Base-by-base conservation (phyloP, 2,888 invertebrate genomes). In the Pyrrhosoma nymphula region DNA sequence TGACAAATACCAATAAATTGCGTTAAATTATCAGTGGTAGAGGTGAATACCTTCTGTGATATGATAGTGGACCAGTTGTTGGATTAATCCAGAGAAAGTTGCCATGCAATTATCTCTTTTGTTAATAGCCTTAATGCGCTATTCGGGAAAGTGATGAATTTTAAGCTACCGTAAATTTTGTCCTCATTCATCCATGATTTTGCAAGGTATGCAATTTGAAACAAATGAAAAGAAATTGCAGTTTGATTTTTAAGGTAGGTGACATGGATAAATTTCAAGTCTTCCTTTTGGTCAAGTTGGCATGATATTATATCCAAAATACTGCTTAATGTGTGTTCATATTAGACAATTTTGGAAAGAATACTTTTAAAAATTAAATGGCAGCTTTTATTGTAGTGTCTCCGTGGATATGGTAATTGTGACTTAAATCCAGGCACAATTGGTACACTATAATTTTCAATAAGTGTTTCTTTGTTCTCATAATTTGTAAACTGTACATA, bases 1-100 rank as follows among this genome's bases (percentile, higher is more conserved):
- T 35, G 2, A 82, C 14, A 82, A 82, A 82, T n/a, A n/a, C 26
- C 69, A 26, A 26, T 8, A 26, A 82, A 82, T 82, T 82, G 23
- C 35, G 35, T 82, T 12, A 82, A 30, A 82, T 82, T 82, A 82
- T 82, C 82, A 82, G 35, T 82, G 82, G 35, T 82, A 35, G 12
- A 89, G 55, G 39, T 10, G 6, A 23, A 63, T 93, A 39, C 93
- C 63, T 93, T 69, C 93, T 69, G 93, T 93, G 93, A 93, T 69
- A 93, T 93, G 60, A 91, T 39, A 26, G 93, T 69, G 93, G 93
- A 93, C 93, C 93, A 93, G 69, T 93, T 69, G 69, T n/a, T 93
- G 93, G 93, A 39, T 12, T 93, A 90, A 90, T 60, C 35, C 82
- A 35, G 82, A 82, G 82, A 82, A 82, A 82, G 82, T 82, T 82